Evolutionary conservation across 2,113 vertebrate genomes (phyloP), one percentile per base, ranked within the genome.

Genomic region (Myotis davidii): DNA sequence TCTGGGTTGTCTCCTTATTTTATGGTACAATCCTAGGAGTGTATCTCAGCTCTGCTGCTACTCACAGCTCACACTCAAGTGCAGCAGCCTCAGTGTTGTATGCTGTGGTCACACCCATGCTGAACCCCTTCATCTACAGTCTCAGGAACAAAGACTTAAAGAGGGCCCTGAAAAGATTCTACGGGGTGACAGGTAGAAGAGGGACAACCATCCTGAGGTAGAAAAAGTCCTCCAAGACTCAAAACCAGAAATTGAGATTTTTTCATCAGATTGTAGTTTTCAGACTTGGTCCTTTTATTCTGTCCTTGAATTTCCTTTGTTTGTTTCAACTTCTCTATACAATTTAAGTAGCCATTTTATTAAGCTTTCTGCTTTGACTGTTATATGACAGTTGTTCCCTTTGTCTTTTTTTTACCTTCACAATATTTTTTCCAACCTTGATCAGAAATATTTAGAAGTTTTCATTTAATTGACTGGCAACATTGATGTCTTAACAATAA

Each of bases 81-180:
- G 52, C 78, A 21, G 3, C 0, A 23, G 32, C 39, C 78, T 83
- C 67, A 1, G 23, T 83, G 37, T 50, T 91, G 32, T 73, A 83
- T 29, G 17, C 54, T 0, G 39, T 83, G 54, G 52, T 83, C 78
- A 74, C 39, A 6, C 90, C 90, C 59, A 93, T 93, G 93, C 82
- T 95, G 50, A 96, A 87, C 61, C 86, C 82, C 34, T 74, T 93
- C 52, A 83, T 96, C 56, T 95, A 93, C 12, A 95, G 81, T 0
- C 67, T 94, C 6, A 81, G 85, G 17, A 96, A 86, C 59, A 96
- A 82, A 83, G 95, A 96, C 9, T 59, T 95, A 59, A 95, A 95
- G 32, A 3, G 27, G n/a, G 81, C 81, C 29, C 61, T 93, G 39
- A 90, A 16, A 21, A 88, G 29, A 27, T 27, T 79, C 0, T 34